Conservation (phyloP, 2,113 vertebrate genomes). For the Pardalotus punctatus region DNA sequence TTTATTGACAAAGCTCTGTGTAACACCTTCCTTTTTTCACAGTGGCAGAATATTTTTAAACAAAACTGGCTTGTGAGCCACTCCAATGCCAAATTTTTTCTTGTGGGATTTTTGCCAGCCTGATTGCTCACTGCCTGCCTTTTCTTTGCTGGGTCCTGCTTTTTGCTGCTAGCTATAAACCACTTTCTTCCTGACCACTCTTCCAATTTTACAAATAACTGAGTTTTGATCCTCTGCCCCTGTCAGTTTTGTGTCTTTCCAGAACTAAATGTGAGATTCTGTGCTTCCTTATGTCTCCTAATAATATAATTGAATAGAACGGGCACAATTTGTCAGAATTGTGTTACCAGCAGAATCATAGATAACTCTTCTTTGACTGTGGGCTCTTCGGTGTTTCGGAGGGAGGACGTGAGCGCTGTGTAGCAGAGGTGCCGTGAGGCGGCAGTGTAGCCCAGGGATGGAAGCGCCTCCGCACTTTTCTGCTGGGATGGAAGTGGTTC, state of each 20-base stretch:
- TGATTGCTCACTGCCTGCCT: neutral
- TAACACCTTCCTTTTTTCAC: neutral
- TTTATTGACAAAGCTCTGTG: neutral
- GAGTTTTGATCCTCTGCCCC: neutral
- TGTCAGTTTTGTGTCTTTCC: neutral
- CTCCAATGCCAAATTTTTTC: neutral
- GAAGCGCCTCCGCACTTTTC: accelerated
- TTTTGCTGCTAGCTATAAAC: neutral
- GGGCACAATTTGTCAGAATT: no score
- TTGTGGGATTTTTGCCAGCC: neutral
- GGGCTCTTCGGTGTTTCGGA: neutral
- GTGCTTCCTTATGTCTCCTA: neutral
- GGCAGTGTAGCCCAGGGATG: neutral
- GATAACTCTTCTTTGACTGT: accelerated
- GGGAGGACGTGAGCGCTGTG: accelerated
- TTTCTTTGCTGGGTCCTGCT: neutral
- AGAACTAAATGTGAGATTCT: neutral
- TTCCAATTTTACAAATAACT: neutral
- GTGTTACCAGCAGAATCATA: neutral
- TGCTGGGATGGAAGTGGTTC: accelerated
- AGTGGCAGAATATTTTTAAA: neutral
- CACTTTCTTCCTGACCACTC: neutral
- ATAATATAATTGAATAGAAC: neutral
- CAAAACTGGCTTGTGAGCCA: neutral
- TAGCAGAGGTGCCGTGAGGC: neutral